Evolutionary conservation across 1,140 invertebrate species (phyloP).

Genomic region (Odontomachus brunneus): DNA sequence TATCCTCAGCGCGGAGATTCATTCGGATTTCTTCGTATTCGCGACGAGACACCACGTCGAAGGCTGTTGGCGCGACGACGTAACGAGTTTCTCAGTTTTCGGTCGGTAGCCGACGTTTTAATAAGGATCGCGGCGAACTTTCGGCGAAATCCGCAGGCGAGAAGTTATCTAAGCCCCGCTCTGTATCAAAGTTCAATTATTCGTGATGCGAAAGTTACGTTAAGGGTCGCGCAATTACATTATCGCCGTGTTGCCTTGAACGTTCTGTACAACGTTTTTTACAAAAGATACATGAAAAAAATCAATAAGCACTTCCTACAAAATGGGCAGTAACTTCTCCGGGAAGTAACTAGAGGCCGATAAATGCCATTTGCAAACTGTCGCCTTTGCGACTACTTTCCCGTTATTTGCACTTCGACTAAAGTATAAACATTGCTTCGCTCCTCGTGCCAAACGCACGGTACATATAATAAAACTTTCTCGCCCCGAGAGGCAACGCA

Average conservation of each 20-base stretch:
- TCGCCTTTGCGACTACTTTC: neutral
- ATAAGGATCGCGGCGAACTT: slow-evolving; percentile 30
- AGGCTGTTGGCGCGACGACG: slow-evolving; percentile 11
- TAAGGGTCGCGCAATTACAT: slow-evolving; percentile 26
- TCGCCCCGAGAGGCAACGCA: neutral
- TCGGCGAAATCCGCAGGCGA: slow-evolving; percentile 17
- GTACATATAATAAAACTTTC: slow-evolving; percentile 9
- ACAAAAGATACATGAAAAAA: slow-evolving; percentile 15
- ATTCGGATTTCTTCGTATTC: slow-evolving; percentile 10
- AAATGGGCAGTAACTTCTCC: neutral
- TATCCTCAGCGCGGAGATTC: neutral
- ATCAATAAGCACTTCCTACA: neutral
- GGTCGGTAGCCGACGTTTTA: slow-evolving; percentile 10
- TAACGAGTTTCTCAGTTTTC: slow-evolving; percentile 36
- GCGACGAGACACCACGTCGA: slow-evolving; percentile 3
- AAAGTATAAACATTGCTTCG: slow-evolving; percentile 24
- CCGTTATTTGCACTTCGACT: slow-evolving; percentile 6
- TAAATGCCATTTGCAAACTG: slow-evolving; percentile 12
- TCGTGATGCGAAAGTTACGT: slow-evolving; percentile 45
- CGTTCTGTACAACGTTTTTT: slow-evolving; percentile 19
- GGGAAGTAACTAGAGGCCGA: slow-evolving; percentile 18
- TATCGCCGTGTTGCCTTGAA: slow-evolving; percentile 4
- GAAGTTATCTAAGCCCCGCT: slow-evolving; percentile 27
- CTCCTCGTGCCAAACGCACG: neutral
- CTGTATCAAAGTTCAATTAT: slow-evolving; percentile 46